Percentiles rank a stretch among this genome's conserved stretches.
Evolutionary conservation across 2,888 invertebrate genomes (phyloP).

Genomic region (Sesia apiformis): DNA sequence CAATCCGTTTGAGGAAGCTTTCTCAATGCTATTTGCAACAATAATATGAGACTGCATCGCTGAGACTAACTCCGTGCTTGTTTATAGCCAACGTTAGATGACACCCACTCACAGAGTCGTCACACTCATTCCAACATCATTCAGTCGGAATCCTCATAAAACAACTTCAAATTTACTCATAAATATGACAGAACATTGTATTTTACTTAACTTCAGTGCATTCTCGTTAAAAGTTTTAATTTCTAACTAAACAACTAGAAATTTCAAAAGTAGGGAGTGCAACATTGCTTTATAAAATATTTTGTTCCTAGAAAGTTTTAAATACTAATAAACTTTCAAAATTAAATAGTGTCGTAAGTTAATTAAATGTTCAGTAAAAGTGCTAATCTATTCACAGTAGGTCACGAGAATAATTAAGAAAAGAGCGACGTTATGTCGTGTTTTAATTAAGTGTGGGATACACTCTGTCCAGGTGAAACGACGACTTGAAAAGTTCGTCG

Average conservation of each 20-base stretch:
- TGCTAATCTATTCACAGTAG: no score
- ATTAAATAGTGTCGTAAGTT: no score
- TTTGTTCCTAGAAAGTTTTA: no score
- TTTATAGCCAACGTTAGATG: constrained; percentile 44
- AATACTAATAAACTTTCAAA: no score
- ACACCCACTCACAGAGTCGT: constrained; percentile 20
- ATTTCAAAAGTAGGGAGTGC: background rate
- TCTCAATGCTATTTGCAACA: no score
- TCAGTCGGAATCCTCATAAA: constrained; percentile 22
- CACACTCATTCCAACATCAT: constrained; percentile 17
- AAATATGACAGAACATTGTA: constrained; percentile 28
- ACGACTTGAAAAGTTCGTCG: no score
- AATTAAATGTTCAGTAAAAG: no score
- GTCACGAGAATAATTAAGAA: no score
- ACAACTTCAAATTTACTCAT: constrained; percentile 23
- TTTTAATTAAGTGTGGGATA: no score
- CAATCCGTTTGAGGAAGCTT: no score
- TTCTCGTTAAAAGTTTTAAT: background rate
- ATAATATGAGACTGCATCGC: constrained; percentile 12
- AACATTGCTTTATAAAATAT: background rate
- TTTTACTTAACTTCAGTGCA: constrained; percentile 6
- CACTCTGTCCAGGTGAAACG: no score
- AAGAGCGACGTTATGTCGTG: no score
- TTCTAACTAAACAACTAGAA: background rate
- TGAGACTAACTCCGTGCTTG: constrained; percentile 19